Conservation (phyloP, 2,113 vertebrate genomes). For the Xyliphius kryptos region DNA sequence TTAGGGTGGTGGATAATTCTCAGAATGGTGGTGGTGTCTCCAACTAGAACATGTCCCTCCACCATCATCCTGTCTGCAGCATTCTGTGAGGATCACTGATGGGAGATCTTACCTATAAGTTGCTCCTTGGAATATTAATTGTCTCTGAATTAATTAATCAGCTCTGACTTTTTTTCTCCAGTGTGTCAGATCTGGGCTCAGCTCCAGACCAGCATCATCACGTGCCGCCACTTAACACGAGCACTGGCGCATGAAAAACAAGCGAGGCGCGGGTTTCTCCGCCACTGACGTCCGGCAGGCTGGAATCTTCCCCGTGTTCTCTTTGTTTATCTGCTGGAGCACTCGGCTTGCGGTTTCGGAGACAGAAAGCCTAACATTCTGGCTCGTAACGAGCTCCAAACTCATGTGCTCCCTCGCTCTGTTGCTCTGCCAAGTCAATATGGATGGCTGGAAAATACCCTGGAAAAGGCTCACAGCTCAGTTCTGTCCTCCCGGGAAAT, state of each 20-base stretch:
- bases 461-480: slow-evolving; percentile 54
- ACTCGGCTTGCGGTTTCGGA: slow-evolving; percentile 56
- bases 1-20: too few species aligned
- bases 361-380: slow-evolving; percentile 48
- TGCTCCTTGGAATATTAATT: too few species aligned
- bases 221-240: background rate
- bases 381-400: slow-evolving; percentile 52
- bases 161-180: too few species aligned
- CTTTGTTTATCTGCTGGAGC: slow-evolving; percentile 40
- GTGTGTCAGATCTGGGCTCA: slow-evolving; percentile 9
- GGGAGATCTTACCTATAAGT: too few species aligned
- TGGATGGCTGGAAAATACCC: slow-evolving; percentile 55
- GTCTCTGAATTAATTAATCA: too few species aligned
- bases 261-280: slow-evolving; percentile 20
- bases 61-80: too few species aligned
- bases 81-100: too few species aligned
- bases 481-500: slow-evolving; percentile 47
- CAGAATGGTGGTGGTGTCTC: too few species aligned
- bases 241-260: slow-evolving; percentile 10
- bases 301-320: slow-evolving; percentile 55
- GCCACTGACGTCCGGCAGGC: slow-evolving; percentile 38
- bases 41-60: too few species aligned
- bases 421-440: slow-evolving; percentile 54
- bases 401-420: slow-evolving; percentile 53
- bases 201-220: slow-evolving; percentile 13